Conservation (phyloP, 37 sponge, comb jelly and placozoan species). For the Bolinopsis microptera region DNA sequence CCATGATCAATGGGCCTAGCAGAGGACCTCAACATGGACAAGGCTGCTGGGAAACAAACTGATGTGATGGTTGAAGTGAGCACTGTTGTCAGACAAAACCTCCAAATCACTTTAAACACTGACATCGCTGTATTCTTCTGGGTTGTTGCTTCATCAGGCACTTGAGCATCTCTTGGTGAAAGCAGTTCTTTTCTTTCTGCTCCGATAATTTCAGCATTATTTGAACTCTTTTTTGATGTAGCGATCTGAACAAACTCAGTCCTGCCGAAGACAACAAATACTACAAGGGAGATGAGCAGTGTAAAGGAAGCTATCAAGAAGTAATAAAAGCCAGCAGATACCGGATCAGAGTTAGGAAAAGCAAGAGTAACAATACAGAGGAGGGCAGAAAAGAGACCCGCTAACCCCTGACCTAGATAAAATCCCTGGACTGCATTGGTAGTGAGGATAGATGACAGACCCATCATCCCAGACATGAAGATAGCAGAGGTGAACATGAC, state of each 20-base stretch:
- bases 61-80: background rate
- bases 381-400: background rate
- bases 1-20: background rate
- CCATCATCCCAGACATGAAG: conserved; percentile 21
- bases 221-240: too few species aligned
- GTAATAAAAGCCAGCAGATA: background rate
- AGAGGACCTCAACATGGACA: background rate
- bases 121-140: background rate
- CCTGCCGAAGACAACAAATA: background rate
- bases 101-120: background rate
- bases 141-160: background rate
- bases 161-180: background rate
- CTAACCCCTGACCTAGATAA: conserved; percentile 3
- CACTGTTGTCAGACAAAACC: background rate
- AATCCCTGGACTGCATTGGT: background rate
- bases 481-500: background rate
- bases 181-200: background rate
- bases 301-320: background rate
- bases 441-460: background rate
- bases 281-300: background rate
- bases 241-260: background rate
- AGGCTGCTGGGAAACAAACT: background rate
- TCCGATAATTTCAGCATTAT: background rate
- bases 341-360: background rate
- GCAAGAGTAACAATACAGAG: background rate